These are phyloP conservation scores for Heteromormyrus szaboi DNA, from an alignment of 2,797 vertebrate species.

Conservation along the genomic window DNA sequence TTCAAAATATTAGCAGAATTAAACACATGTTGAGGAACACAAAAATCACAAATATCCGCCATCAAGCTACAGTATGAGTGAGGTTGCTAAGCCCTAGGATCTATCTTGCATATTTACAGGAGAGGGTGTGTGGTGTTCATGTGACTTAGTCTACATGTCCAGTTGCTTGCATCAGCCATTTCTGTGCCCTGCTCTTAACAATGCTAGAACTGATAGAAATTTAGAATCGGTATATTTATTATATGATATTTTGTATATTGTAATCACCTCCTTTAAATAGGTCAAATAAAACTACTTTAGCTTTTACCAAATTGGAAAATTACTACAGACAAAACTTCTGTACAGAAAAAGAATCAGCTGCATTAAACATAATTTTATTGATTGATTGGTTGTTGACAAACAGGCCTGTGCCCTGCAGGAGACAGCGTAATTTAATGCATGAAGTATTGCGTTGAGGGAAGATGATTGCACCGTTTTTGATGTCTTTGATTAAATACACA, in stretches of 20 bases:
- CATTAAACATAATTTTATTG: background rate
- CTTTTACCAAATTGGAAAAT: background rate
- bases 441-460: background rate
- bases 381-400: background rate
- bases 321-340: background rate
- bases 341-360: background rate
- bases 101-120: background rate
- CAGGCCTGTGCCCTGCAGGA: background rate
- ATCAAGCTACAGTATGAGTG: background rate
- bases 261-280: background rate
- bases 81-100: background rate
- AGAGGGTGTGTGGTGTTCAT: background rate
- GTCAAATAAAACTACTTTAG: background rate
- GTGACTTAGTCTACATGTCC: background rate
- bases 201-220: background rate
- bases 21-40: background rate
- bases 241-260: background rate
- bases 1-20: background rate
- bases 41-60: background rate
- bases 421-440: background rate
- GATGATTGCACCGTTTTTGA: background rate
- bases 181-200: background rate
- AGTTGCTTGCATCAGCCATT: background rate
- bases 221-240: background rate
- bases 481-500: background rate